Percentiles rank a stretch among this genome's conserved stretches.
phyloP scores from a whole-genome alignment of 2,797 vertebrate genomes.

The Pseudopleuronectes americanus region DNA sequence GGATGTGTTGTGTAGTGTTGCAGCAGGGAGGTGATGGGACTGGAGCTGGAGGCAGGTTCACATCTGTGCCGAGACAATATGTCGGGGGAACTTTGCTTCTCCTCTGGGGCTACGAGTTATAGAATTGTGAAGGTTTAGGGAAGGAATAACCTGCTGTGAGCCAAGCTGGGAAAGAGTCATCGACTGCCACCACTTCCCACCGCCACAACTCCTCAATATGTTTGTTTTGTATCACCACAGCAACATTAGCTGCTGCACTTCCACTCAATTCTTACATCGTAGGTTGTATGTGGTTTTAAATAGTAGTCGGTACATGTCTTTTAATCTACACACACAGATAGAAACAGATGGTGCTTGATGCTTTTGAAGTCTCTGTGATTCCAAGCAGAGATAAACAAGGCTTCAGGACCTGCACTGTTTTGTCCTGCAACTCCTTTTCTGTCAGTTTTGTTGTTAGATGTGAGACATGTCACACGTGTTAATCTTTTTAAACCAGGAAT shows the following conservation, averaged over 20 bases:
- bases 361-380: background rate
- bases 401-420: no score
- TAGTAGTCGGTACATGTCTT: background rate
- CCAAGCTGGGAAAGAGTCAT: constrained; percentile 53
- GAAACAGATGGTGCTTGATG: constrained; percentile 3
- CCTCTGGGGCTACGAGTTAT: constrained; percentile 45
- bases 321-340: background rate
- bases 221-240: constrained; percentile 54
- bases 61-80: constrained; percentile 64
- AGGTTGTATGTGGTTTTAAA: background rate
- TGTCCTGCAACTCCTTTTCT: no score
- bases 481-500: no score
- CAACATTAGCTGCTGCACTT: constrained; percentile 11
- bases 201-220: constrained; percentile 16
- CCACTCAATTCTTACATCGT: constrained; percentile 3
- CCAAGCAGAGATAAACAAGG: no score
- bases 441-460: no score
- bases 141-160: constrained; percentile 66
- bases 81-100: constrained; percentile 35
- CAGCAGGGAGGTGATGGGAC: constrained; percentile 51
- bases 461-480: no score
- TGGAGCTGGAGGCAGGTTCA: constrained; percentile 52
- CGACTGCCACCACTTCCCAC: constrained; percentile 37
- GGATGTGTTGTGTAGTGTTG: constrained; percentile 30
- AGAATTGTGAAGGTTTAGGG: constrained; percentile 44